A percentile compares a stretch with the other conserved stretches of the same genome.
phyloP scores from a whole-genome alignment of 2,113 vertebrate species.

The Neofelis nebulosa region DNA sequence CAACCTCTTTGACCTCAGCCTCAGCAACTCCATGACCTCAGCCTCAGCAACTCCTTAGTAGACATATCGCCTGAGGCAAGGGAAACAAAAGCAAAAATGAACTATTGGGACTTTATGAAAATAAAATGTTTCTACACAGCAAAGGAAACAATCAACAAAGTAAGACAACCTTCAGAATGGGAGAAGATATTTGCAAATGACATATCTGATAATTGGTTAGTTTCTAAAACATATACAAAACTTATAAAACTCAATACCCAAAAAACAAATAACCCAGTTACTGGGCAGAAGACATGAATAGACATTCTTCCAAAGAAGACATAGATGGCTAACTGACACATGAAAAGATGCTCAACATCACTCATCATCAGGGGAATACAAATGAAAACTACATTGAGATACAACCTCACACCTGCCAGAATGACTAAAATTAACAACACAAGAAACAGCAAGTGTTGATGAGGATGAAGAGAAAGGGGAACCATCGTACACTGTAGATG shows the following conservation, averaged over 20 bases:
- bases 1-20: not conserved
- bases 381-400: not conserved
- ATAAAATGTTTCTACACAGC: not conserved
- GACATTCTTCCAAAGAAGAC: not conserved
- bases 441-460: not conserved
- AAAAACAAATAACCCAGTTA: not conserved
- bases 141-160: not conserved
- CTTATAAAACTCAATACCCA: not conserved
- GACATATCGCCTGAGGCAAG: not conserved
- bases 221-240: not conserved
- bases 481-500: not conserved
- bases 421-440: not conserved
- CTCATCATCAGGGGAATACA: not conserved
- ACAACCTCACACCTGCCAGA: not conserved
- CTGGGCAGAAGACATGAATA: not conserved
- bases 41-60: not conserved
- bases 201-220: not conserved
- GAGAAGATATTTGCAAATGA: not conserved
- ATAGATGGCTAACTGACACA: not conserved
- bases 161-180: not conserved
- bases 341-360: not conserved
- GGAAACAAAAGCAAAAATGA: not conserved
- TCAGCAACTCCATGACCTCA: not conserved
- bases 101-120: not conserved
- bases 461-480: not conserved